phyloP scores from a whole-genome alignment of 1,140 invertebrate genomes.

The Choristoneura fumiferana region DNA sequence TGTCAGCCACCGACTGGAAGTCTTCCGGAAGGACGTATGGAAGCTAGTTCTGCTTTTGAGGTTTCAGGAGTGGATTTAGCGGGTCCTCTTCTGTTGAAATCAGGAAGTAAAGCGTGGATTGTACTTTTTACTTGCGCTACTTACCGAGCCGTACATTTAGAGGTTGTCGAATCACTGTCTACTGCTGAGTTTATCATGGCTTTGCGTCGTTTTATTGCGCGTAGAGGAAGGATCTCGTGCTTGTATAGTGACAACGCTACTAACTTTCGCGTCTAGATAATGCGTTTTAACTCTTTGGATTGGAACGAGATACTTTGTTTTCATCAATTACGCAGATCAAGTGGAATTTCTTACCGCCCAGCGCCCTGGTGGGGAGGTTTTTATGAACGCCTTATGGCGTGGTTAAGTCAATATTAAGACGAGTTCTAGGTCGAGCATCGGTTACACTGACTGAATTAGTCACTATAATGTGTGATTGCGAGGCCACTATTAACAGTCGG shows the following conservation, averaged over 20 bases:
- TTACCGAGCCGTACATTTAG: constrained; percentile 49
- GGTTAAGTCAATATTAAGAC: not conserved
- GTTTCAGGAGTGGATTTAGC: constrained; percentile 36
- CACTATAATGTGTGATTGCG: not conserved
- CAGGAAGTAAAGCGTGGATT: constrained; percentile 43
- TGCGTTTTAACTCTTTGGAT: not conserved
- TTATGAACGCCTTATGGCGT: constrained; percentile 52
- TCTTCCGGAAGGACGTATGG: not conserved
- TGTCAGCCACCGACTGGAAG: not conserved
- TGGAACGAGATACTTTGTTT: not conserved
- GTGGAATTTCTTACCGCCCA: constrained; percentile 63
- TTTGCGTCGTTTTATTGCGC: constrained; percentile 48
- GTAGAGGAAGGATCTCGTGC: constrained; percentile 39
- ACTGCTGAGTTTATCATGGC: constrained; percentile 36
- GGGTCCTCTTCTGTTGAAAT: constrained; percentile 38
- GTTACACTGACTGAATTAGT: not conserved
- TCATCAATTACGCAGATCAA: constrained; percentile 34
- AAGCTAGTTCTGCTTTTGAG: not conserved
- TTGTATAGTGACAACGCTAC: constrained; percentile 65
- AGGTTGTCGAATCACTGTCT: constrained; percentile 29
- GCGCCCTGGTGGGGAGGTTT: constrained; percentile 57
- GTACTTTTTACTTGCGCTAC: constrained; percentile 53
- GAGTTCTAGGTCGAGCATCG: not conserved
- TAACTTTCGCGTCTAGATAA: constrained; percentile 34
- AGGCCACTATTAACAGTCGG: not conserved